Percentiles rank a stretch among this genome's conserved stretches.
These are phyloP conservation scores for Empidonax traillii DNA, from an alignment of 2,113 vertebrate species.

Conservation along the genomic window DNA sequence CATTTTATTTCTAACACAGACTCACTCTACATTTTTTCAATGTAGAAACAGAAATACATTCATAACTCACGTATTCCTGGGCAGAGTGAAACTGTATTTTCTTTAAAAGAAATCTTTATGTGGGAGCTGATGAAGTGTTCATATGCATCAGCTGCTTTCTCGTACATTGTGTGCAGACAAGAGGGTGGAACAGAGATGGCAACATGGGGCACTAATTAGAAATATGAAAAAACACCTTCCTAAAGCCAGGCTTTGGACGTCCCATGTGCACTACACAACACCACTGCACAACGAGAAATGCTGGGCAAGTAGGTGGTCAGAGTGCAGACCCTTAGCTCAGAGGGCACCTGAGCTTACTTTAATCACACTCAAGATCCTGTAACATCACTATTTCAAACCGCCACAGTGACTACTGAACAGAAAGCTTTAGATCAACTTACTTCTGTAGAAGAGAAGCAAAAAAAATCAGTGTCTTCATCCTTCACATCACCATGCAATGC, in stretches of 20 bases:
- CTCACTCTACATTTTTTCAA: neutral
- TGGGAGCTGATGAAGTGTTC: neutral
- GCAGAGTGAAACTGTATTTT: neutral
- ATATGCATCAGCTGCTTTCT: rapidly evolving
- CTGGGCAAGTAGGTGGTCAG: neutral
- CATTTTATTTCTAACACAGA: too few relatives aligned
- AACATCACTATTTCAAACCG: neutral
- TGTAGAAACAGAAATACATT: neutral
- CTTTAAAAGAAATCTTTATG: neutral
- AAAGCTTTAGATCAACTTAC: neutral
- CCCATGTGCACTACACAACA: rapidly evolving
- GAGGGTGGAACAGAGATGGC: neutral
- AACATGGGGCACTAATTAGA: neutral
- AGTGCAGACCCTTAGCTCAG: neutral
- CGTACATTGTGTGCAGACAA: neutral
- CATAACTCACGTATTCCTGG: rapidly evolving
- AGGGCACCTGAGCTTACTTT: neutral
- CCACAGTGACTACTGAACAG: neutral
- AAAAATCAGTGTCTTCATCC: neutral
- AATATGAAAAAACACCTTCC: neutral
- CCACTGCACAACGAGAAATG: rapidly evolving
- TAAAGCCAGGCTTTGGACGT: neutral
- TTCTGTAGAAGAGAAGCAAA: neutral
- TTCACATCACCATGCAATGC: neutral
- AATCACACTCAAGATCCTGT: neutral